Evolutionary conservation across 2,113 vertebrate genomes (phyloP).

Genomic region (Anolis sagrei): DNA sequence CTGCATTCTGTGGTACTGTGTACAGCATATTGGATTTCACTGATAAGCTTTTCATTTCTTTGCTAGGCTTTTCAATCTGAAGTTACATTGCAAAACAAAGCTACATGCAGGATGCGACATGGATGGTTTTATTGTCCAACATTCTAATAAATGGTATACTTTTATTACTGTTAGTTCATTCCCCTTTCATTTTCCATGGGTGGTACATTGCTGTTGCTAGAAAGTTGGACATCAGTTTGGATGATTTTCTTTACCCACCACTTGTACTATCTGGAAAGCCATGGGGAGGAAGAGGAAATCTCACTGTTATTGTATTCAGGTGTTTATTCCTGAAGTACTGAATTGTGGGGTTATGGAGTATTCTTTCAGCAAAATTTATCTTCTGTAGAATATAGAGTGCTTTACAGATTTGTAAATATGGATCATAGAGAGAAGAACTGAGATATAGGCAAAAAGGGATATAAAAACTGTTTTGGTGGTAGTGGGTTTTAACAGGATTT

Average conservation of each 20-base stretch:
- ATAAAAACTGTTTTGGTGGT: background rate
- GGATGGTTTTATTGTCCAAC: slow-evolving; percentile 32
- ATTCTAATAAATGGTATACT: slow-evolving; percentile 26
- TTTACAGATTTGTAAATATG: background rate
- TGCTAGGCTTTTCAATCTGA: slow-evolving; percentile 62
- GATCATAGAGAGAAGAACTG: background rate
- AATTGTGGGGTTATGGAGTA: background rate
- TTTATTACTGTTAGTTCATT: slow-evolving; percentile 48
- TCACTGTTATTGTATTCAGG: background rate
- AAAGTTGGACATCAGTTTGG: slow-evolving; percentile 42
- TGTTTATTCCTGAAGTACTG: background rate
- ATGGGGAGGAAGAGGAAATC: background rate
- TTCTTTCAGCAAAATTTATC: background rate
- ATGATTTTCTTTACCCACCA: slow-evolving; percentile 10
- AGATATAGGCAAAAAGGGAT: background rate
- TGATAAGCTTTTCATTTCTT: background rate
- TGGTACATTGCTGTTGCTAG: slow-evolving; percentile 21
- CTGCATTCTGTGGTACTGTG: background rate
- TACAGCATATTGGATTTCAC: background rate
- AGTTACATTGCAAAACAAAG: slow-evolving; percentile 52
- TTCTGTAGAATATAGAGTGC: background rate
- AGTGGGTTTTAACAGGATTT: too few relatives aligned
- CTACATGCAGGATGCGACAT: background rate
- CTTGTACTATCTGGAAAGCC: background rate
- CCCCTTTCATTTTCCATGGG: slow-evolving; percentile 40